Percentiles rank a stretch among this genome's conserved stretches.
phyloP scores from a whole-genome alignment of 1,140 invertebrate species.

The Drosophila ambigua region DNA sequence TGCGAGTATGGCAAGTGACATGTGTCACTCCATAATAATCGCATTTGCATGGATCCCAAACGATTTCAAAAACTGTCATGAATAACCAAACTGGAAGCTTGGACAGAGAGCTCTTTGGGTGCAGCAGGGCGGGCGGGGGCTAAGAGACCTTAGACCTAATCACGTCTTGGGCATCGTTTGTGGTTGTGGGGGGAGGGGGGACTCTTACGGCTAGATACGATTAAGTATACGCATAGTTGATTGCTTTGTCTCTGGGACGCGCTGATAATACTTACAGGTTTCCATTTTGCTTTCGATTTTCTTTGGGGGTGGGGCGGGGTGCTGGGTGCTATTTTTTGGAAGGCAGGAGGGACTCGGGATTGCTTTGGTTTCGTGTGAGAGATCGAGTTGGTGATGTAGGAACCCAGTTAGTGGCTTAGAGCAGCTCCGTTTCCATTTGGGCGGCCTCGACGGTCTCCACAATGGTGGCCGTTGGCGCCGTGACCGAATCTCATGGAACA shows the following conservation, averaged over 20 bases:
- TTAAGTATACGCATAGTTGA: conserved; percentile 73
- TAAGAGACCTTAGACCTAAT: conserved; percentile 79
- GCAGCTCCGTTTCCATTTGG: conserved; percentile 75
- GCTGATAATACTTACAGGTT: conserved; percentile 75
- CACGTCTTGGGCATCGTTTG: conserved; percentile 55
- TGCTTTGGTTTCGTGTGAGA: conserved; percentile 21
- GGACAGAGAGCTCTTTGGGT: conserved; percentile 68
- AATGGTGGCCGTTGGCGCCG: conserved; percentile 74
- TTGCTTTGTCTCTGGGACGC: conserved; percentile 56
- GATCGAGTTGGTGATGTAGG: conserved; percentile 42
- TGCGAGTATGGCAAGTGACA: conserved; percentile 57
- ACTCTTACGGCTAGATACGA: conserved; percentile 45
- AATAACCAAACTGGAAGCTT: conserved; percentile 56
- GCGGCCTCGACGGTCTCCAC: conserved; percentile 75
- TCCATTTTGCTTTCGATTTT: conserved; percentile 13
- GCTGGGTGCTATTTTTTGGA: not conserved
- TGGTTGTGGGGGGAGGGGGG: conserved; percentile 10
- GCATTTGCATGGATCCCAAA: conserved; percentile 44
- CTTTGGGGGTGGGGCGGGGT: not conserved
- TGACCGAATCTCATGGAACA: conserved; percentile 82
- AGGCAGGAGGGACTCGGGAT: conserved; percentile 18
- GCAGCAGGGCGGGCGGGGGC: conserved; percentile 19
- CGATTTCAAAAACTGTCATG: conserved; percentile 38
- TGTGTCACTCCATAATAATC: conserved; percentile 54
- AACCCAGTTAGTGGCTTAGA: conserved; percentile 63